These are phyloP conservation scores for Hippolais icterina DNA, from an alignment of 2,113 vertebrate species.

Conservation along the genomic window DNA sequence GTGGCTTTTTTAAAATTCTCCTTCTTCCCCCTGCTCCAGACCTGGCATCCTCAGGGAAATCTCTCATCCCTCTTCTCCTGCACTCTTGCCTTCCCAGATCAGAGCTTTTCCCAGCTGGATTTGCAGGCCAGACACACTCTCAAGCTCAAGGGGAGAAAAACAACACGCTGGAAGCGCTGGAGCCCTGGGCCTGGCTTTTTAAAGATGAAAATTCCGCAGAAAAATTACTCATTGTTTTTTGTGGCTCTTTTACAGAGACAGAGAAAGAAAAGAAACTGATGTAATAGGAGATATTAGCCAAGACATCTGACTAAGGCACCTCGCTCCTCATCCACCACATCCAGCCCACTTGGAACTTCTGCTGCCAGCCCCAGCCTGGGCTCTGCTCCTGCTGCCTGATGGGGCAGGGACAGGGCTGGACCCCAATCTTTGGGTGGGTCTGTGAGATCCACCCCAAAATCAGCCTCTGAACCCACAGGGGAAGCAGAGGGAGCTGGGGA, in stretches of 20 bases:
- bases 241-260: slow-evolving; percentile 47
- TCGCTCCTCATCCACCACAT: neutral
- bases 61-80: neutral
- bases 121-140: neutral
- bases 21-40: neutral
- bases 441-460: fast-evolving
- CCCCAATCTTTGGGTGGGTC: neutral
- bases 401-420: fast-evolving
- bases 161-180: neutral
- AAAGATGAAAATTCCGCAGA: slow-evolving; percentile 31
- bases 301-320: slow-evolving; percentile 41
- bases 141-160: neutral
- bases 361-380: neutral
- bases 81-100: neutral
- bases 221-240: slow-evolving; percentile 65
- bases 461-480: neutral
- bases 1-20: neutral
- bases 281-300: slow-evolving; percentile 40
- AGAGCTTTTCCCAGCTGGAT: neutral
- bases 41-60: neutral
- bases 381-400: neutral
- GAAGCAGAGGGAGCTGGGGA: neutral
- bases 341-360: neutral
- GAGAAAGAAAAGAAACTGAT: slow-evolving; percentile 57
- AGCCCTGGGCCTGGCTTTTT: slow-evolving; percentile 11